Conservation (phyloP, 2,888 invertebrate species). For the Morpho achilles region DNA sequence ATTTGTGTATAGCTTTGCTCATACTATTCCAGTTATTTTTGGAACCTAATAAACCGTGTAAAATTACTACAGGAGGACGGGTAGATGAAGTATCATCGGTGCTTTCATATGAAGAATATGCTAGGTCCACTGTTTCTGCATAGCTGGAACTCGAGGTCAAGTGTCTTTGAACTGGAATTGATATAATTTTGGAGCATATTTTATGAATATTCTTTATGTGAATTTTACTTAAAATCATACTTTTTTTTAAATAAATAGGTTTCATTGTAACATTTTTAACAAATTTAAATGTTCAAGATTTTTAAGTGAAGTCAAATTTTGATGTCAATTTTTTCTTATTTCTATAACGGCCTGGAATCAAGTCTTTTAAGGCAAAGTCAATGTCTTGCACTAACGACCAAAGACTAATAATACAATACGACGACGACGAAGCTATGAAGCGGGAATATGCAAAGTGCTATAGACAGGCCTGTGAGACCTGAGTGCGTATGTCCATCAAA, state of each 20-base stretch:
- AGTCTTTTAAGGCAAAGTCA: too few species aligned
- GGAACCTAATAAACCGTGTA: conserved; percentile 95
- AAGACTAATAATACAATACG: too few species aligned
- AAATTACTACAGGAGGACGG: conserved; percentile 85
- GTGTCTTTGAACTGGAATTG: conserved; percentile 33
- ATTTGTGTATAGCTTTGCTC: conserved; percentile 85
- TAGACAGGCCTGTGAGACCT: too few species aligned
- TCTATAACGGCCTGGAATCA: too few species aligned
- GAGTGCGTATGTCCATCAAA: too few species aligned
- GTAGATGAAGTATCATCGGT: conserved; percentile 43
- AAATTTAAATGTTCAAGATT: too few species aligned
- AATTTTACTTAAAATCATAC: conserved; percentile 17
- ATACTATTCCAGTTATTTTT: conserved; percentile 96
- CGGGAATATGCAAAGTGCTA: too few species aligned
- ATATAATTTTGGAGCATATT: conserved; percentile 32
- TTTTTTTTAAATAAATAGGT: conserved; percentile 8
- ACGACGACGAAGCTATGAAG: too few species aligned
- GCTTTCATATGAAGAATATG: conserved; percentile 83
- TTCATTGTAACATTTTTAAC: conserved; percentile 11
- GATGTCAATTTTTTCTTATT: too few species aligned
- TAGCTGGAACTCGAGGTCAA: conserved; percentile 44
- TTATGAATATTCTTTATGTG: conserved; percentile 11
- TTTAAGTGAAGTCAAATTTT: too few species aligned
- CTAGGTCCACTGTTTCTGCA: conserved; percentile 80
- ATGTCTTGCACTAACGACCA: too few species aligned